Base-by-base conservation (phyloP, 2,113 vertebrate species). In the Morphnarchus princeps region DNA sequence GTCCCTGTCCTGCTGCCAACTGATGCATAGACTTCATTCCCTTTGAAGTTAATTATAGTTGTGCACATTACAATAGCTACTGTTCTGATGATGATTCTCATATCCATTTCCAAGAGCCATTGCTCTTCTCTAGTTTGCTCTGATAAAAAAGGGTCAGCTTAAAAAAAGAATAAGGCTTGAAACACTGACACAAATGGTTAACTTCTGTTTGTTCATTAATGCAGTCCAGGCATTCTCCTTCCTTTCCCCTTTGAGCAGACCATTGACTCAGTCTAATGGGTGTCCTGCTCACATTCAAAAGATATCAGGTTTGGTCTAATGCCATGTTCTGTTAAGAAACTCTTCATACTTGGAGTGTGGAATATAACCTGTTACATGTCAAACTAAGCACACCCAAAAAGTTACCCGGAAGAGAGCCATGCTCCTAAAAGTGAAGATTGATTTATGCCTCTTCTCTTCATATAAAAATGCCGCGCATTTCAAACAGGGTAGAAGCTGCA, bases 1-100 rank as follows among this genome's bases (percentile, higher is more conserved):
- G 45, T 31, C 42, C 54, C 38, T 54, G 21, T 67, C 57, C 57
- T 63, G 59, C 24, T 87, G 59, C 86, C 65, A 93, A 16, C 11
- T 17, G 72, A 70, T 49, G 43, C 80, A 87, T 13, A 80, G 57
- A 79, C 50, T 85, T 77, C 29, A 58, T 74, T 89, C 47, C 52
- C 65, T 89, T 74, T 91, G 47, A 89, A 95, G 89, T 69, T 91
- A 96, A 93, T 91, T 84, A 89, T 81, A 95, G 89, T 3, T 89
- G 47, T 47, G 21, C 26, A n/a, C 38, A 28, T 88, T 66, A 74
- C 49, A 88, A 42, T 49, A 91, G 34, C 28, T 86, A 34, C 32
- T 55, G 50, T 78, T 90, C 79, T 77, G 50, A 25, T 89, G 32
- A 12, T 43, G n/a, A 52, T 55, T 86, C 86, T 52, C 11, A 17